Base-by-base conservation (phyloP, 2,888 invertebrate species). In the Agrochola litura region DNA sequence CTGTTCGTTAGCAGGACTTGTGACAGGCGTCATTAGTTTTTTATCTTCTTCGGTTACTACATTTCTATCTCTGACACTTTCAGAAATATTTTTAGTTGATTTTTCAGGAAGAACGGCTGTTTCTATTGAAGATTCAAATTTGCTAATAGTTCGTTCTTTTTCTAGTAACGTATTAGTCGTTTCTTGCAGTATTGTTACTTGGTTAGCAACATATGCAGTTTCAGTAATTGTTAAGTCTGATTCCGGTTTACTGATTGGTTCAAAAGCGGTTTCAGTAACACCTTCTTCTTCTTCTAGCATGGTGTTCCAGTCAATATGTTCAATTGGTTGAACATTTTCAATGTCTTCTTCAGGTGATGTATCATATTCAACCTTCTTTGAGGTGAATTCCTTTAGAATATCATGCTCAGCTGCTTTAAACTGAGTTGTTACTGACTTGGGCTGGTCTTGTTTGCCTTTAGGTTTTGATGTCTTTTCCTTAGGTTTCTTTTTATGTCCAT, bases 241-340 rank as follows among this genome's bases (percentile, higher is more conserved):
- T 72, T 86, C 88, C 19, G 90, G 84, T 82, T 93, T 86, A 63
- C 66, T 85, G 49, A 93, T 90, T 73, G 92, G 89, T 84, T 94
- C 92, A 68, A 91, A 82, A 61, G 89, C 83, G 6, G 91, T 90
- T 70, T 93, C 91, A 19, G 91, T 77, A 77, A 92, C 82, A 56
- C 88, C 90, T 90, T 95, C 95, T 89, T 96, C 95, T 89, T 95
- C 96, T 81, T 93, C 95, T 84, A 96, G 92, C 84, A 96, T 90
- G 56, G 93, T 91, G 83, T 96, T 96, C 96, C 96, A 96, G 84
- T 96, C 96, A 86, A 96, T 90, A 25, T 93, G 94, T 77, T 93
- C 95, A 79, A 95, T 89, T 46, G 93, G 92, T 65, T 93, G 90
- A 58, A 92, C 67, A 75, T 87, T 90, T 82, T 90, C 91, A 30